Conservation (phyloP, 1,140 invertebrate genomes). For the Diorhabda sublineata region DNA sequence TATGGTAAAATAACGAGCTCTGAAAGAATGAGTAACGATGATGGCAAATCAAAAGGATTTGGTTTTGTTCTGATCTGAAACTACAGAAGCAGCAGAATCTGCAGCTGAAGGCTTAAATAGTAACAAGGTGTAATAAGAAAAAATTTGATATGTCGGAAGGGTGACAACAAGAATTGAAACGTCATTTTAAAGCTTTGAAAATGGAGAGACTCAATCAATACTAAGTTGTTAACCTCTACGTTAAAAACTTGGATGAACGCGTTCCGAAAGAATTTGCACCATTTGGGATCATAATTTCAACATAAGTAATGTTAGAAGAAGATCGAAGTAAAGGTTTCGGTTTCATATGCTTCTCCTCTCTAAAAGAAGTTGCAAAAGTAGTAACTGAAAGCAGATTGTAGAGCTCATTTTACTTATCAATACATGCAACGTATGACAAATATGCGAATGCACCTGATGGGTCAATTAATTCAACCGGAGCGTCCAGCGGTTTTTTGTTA, state of each 20-base stretch:
- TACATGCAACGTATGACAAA: constrained; percentile 96
- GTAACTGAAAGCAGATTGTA: constrained; percentile 97
- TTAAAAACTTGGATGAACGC: constrained; percentile 96
- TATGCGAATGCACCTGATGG: constrained; percentile 92
- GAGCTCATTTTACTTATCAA: constrained; percentile 94
- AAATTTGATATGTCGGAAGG: constrained; percentile 87
- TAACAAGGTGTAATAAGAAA: constrained; percentile 80
- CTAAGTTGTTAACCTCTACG: constrained; percentile 96
- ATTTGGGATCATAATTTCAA: constrained; percentile 93
- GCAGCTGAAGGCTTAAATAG: constrained; percentile 86
- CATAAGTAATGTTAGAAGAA: constrained; percentile 94
- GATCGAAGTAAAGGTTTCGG: constrained; percentile 96
- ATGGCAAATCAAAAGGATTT: constrained; percentile 47
- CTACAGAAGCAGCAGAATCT: constrained; percentile 90
- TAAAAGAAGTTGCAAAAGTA: constrained; percentile 98
- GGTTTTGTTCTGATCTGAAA: constrained; percentile 54
- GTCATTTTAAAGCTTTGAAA: constrained; percentile 93
- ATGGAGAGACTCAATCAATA: constrained; percentile 90
- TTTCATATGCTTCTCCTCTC: constrained; percentile 97
- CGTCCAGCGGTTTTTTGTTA: constrained; percentile 81
- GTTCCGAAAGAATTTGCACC: constrained; percentile 89
- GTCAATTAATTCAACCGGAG: constrained; percentile 85
- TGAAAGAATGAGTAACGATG: constrained; percentile 91
- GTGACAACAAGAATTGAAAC: constrained; percentile 74
- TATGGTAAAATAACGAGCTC: constrained; percentile 76